phyloP scores from a whole-genome alignment of 2,113 vertebrate genomes.

The Taurulus bubalis region DNA sequence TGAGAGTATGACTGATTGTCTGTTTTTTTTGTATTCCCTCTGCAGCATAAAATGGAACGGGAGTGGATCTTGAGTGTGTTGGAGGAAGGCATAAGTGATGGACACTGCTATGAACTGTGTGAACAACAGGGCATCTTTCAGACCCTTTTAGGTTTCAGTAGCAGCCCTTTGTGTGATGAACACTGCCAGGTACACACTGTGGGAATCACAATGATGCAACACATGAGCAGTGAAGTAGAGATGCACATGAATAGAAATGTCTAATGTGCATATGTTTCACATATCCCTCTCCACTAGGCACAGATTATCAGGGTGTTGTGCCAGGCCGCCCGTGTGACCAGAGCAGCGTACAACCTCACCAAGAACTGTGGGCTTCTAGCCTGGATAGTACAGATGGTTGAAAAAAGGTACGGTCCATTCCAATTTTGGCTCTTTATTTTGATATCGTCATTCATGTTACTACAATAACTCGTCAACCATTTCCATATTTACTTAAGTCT shows the following conservation, averaged over 20 bases:
- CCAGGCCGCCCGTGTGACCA: conserved; percentile 83
- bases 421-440: background rate
- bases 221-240: background rate
- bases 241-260: background rate
- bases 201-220: background rate
- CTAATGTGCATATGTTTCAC: background rate
- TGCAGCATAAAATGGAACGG: conserved; percentile 89
- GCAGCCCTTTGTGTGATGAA: conserved; percentile 88
- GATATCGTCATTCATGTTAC: background rate
- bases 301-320: conserved; percentile 89
- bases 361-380: conserved; percentile 89
- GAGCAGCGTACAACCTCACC: conserved; percentile 89
- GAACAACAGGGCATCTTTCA: conserved; percentile 89
- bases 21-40: background rate
- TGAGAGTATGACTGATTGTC: background rate
- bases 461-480: background rate
- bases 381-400: conserved; percentile 88
- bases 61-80: conserved; percentile 90
- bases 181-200: conserved; percentile 82
- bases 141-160: conserved; percentile 88
- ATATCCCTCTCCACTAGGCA: conserved; percentile 73
- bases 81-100: conserved; percentile 88
- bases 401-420: conserved; percentile 85
- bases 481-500: background rate
- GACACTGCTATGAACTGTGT: conserved; percentile 87